A percentile compares a stretch with the other conserved stretches of the same genome.
These are phyloP conservation scores for Tolmerus cingulatus DNA, from an alignment of 2,888 invertebrate genomes.

Conservation along the genomic window DNA sequence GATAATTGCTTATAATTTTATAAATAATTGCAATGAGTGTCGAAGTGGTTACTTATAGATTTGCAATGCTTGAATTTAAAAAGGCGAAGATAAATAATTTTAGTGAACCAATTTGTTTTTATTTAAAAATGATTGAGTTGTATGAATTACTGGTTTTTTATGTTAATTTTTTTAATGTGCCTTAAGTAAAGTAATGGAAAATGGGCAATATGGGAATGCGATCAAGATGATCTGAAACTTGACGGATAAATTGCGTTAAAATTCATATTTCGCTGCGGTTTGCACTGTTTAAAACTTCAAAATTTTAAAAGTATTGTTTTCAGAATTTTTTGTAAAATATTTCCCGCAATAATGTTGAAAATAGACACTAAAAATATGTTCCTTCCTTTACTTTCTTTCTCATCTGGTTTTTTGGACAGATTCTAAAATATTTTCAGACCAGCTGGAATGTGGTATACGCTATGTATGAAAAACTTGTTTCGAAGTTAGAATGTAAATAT, in stretches of 20 bases:
- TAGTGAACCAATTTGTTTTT: neutral
- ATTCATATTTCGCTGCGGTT: neutral
- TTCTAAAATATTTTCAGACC: too few species aligned
- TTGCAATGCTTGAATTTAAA: neutral
- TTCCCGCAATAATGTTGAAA: too few species aligned
- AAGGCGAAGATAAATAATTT: neutral
- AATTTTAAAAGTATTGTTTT: too few species aligned
- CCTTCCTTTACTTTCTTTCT: too few species aligned
- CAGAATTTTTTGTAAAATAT: too few species aligned
- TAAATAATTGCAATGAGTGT: neutral
- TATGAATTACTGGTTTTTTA: neutral
- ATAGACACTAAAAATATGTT: too few species aligned
- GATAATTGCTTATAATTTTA: neutral
- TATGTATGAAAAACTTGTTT: too few species aligned
- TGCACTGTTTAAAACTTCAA: too few species aligned
- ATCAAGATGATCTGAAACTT: neutral
- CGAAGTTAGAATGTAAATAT: too few species aligned
- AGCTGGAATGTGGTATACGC: too few species aligned
- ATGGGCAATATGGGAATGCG: neutral
- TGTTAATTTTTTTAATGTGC: neutral
- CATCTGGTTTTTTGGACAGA: too few species aligned
- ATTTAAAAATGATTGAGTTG: neutral
- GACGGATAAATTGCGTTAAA: neutral
- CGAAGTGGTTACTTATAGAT: neutral
- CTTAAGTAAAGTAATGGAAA: neutral